phyloP scores from a whole-genome alignment of 1,140 invertebrate species.

The Antheraea pernyi region DNA sequence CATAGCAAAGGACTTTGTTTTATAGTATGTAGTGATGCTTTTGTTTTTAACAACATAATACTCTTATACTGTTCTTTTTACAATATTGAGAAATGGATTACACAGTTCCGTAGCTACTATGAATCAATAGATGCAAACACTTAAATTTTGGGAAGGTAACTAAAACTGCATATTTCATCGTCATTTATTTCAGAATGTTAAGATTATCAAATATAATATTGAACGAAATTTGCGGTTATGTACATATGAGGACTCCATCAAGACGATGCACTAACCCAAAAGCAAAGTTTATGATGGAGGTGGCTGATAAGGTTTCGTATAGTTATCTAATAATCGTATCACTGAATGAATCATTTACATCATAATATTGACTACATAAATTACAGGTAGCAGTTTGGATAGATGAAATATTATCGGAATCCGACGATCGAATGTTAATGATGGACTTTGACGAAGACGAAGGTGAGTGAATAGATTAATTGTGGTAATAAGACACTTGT shows the following conservation, averaged over 20 bases:
- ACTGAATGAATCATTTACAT: constrained; percentile 16
- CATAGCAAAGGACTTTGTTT: too few relatives aligned
- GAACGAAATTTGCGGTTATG: constrained; percentile 48
- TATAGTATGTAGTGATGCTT: too few relatives aligned
- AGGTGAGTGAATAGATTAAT: constrained; percentile 37
- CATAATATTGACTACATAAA: neutral
- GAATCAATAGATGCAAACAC: too few relatives aligned
- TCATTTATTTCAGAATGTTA: constrained; percentile 46
- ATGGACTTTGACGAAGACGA: constrained; percentile 73
- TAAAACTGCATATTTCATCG: too few relatives aligned
- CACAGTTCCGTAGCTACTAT: too few relatives aligned
- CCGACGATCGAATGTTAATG: constrained; percentile 69
- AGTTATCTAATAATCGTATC: neutral
- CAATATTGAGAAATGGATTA: too few relatives aligned
- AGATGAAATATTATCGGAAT: constrained; percentile 62
- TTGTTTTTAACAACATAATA: too few relatives aligned
- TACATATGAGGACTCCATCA: constrained; percentile 49
- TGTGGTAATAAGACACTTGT: constrained; percentile 29
- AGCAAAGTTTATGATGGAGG: constrained; percentile 64
- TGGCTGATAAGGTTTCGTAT: constrained; percentile 55
- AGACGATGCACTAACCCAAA: constrained; percentile 46
- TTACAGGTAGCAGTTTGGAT: constrained; percentile 66
- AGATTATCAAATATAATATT: constrained; percentile 62
- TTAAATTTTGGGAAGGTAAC: too few relatives aligned
- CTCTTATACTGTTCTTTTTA: too few relatives aligned